phyloP scores from a whole-genome alignment of 2,888 invertebrate species.

The Temnothorax rugatulus region DNA sequence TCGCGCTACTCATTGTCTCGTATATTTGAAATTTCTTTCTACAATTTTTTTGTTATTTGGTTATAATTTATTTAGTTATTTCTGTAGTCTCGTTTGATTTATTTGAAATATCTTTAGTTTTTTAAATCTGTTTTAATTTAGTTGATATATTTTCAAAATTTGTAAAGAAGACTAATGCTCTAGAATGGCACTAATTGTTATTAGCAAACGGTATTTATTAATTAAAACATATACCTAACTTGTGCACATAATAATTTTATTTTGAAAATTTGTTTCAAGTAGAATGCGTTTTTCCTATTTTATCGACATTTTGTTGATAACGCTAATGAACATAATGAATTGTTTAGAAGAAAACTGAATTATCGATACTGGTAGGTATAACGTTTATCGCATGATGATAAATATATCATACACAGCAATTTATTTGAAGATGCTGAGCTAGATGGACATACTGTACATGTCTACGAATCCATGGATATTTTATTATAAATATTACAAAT shows the following conservation, averaged over 20 bases:
- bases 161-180: not conserved
- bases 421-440: not conserved
- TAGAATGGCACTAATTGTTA: not conserved
- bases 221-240: not conserved
- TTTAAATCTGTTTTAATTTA: not conserved
- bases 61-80: not conserved
- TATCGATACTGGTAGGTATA: not conserved
- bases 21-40: not conserved
- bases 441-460: slow-evolving; percentile 13
- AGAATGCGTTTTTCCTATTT: not conserved
- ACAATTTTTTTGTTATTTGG: not conserved
- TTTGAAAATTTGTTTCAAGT: not conserved
- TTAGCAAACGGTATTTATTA: not conserved
- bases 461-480: not conserved
- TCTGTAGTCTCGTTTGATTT: not conserved
- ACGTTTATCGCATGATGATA: not conserved
- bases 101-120: not conserved
- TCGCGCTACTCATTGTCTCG: not conserved
- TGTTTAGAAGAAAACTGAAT: not conserved
- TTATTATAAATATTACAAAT: not conserved
- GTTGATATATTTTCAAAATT: not conserved
- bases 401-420: not conserved
- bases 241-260: not conserved
- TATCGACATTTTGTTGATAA: not conserved
- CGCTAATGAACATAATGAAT: not conserved